Evolutionary conservation across 2,113 vertebrate genomes (phyloP).

Genomic region (Oostethus manadensis): DNA sequence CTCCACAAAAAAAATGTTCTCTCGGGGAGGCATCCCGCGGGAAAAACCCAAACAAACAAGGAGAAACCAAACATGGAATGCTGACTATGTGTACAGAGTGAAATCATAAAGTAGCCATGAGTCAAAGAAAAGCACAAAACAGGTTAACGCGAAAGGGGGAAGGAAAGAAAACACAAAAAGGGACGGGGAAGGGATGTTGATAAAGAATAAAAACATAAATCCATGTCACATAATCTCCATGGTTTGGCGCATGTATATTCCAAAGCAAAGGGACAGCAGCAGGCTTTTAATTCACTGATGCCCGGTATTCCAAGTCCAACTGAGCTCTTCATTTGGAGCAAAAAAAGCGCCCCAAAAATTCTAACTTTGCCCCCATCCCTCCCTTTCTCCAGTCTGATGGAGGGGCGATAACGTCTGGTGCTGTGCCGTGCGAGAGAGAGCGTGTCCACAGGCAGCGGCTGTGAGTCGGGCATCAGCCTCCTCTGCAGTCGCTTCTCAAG

Average conservation of each 20-base stretch:
- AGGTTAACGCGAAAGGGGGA: conserved; percentile 25
- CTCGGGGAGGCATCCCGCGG: conserved; percentile 56
- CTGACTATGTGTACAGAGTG: conserved; percentile 15
- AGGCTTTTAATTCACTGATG: conserved; percentile 34
- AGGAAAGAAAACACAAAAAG: conserved; percentile 6
- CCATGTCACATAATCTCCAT: conserved; percentile 73
- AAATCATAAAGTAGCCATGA: conserved; percentile 51
- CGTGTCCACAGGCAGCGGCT: conserved; percentile 65
- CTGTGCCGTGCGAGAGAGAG: conserved; percentile 53
- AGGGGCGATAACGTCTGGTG: conserved; percentile 33
- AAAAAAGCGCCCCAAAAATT: conserved; percentile 4
- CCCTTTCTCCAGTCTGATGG: conserved; percentile 26
- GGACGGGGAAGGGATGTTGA: conserved; percentile 22
- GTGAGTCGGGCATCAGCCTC: conserved; percentile 72
- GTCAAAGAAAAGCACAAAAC: conserved; percentile 40
- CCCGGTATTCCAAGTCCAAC: conserved; percentile 58
- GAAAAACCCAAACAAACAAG: conserved; percentile 25
- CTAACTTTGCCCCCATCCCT: conserved; percentile 26
- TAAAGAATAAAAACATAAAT: conserved; percentile 59
- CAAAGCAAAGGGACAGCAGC: conserved; percentile 51
- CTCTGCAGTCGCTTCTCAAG: conserved; percentile 71
- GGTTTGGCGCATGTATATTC: conserved; percentile 69
- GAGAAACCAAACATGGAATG: conserved; percentile 16
- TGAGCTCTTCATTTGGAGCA: conserved; percentile 50
- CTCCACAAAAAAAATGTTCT: conserved; percentile 58